phyloP scores from a whole-genome alignment of 1,140 invertebrate genomes.

The Pseudomyrmex sp. region DNA sequence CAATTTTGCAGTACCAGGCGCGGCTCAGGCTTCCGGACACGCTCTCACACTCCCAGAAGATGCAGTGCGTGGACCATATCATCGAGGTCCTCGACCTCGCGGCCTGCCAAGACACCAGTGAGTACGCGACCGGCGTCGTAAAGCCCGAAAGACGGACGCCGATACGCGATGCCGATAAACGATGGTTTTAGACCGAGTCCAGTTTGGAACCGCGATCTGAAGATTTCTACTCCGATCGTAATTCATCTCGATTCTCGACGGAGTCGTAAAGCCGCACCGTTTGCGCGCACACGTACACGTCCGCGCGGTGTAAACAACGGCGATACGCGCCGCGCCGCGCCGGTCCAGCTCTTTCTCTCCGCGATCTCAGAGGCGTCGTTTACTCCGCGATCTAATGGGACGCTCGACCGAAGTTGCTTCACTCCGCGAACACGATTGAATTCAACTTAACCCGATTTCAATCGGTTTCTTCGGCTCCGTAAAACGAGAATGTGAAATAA shows the following conservation, averaged over 20 bases:
- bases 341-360: background rate
- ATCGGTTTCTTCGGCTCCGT: background rate
- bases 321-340: background rate
- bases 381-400: no score
- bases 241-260: background rate
- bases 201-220: background rate
- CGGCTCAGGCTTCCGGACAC: constrained; percentile 89
- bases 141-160: constrained; percentile 15
- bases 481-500: background rate
- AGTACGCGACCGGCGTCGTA: constrained; percentile 75
- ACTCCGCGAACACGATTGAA: background rate
- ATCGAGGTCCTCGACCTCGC: constrained; percentile 91
- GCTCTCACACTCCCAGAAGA: constrained; percentile 90
- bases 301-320: constrained; percentile 13
- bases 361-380: constrained; percentile 4
- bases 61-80: constrained; percentile 92
- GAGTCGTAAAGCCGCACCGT: constrained; percentile 1
- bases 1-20: constrained; percentile 79
- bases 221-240: constrained; percentile 10
- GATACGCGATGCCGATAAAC: background rate
- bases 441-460: constrained; percentile 1
- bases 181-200: constrained; percentile 30
- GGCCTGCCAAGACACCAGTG: constrained; percentile 92
- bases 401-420: background rate
- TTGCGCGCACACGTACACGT: background rate